phyloP scores from a whole-genome alignment of 1,140 invertebrate genomes.

The Drosophila biarmipes region DNA sequence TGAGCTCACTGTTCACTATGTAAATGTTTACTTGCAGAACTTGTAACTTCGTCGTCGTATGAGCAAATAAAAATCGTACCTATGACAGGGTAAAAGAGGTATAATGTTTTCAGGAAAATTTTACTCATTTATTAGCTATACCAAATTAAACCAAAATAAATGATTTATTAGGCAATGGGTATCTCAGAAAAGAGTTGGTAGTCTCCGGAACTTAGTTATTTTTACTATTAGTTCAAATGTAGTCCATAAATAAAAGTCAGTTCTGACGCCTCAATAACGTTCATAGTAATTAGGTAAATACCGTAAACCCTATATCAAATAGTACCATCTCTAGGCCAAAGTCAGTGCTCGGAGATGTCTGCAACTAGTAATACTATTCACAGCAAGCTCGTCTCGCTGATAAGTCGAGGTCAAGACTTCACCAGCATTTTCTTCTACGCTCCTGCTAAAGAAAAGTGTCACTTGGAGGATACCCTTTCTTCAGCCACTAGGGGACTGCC shows the following conservation, averaged over 20 bases:
- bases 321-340: no score
- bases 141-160: neutral
- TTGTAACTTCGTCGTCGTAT: constrained; percentile 6
- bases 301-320: neutral
- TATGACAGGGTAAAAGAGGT: neutral
- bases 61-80: neutral
- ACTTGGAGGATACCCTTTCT: constrained; percentile 4
- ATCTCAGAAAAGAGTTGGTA: neutral
- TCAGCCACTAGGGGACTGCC: neutral
- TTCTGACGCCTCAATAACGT: neutral
- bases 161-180: neutral
- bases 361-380: neutral
- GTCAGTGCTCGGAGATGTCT: constrained; percentile 5
- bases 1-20: constrained; percentile 30
- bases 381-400: constrained; percentile 3
- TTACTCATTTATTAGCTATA: no score
- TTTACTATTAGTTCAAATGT: neutral
- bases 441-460: constrained; percentile 5
- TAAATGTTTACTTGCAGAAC: constrained; percentile 44
- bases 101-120: neutral
- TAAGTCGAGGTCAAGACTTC: constrained; percentile 9
- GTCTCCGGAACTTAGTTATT: neutral
- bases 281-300: neutral
- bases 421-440: constrained; percentile 17
- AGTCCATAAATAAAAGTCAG: neutral